A percentile compares a stretch with the other conserved stretches of the same genome.
These are phyloP conservation scores for Agrochola macilenta DNA, from an alignment of 2,888 invertebrate genomes.

Conservation along the genomic window DNA sequence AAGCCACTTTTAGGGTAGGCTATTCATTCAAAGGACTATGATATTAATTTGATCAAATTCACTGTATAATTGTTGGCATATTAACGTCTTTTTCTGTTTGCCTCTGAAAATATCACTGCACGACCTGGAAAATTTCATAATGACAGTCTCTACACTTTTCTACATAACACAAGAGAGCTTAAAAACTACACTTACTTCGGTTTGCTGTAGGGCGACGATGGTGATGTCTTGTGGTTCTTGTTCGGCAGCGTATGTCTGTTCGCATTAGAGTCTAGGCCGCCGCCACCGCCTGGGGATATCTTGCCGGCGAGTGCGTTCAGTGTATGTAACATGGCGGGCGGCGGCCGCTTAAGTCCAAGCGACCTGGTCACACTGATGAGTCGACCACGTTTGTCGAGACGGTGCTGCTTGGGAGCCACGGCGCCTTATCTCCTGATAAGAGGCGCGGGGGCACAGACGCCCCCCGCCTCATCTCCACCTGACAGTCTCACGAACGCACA, in stretches of 20 bases:
- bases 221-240: conserved; percentile 88
- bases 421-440: conserved; percentile 89
- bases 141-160: conserved; percentile 18
- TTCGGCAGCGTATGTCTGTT: conserved; percentile 91
- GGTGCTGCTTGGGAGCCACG: conserved; percentile 82
- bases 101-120: conserved; percentile 14
- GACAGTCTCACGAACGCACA: conserved; percentile 82
- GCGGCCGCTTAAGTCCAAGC: conserved; percentile 87
- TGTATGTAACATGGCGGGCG: conserved; percentile 96
- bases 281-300: conserved; percentile 95
- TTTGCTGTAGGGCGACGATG: conserved; percentile 88
- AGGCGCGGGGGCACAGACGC: conserved; percentile 88
- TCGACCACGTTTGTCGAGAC: conserved; percentile 83
- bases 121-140: conserved; percentile 7
- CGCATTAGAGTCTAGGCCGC: conserved; percentile 93
- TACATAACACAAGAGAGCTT: conserved; percentile 26
- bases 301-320: conserved; percentile 97
- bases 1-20: not conserved
- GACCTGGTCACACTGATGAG: conserved; percentile 88
- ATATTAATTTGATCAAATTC: not conserved
- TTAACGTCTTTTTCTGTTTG: not conserved
- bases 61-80: not conserved
- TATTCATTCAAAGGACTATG: not conserved
- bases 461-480: conserved; percentile 90
- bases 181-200: conserved; percentile 85